Conservation (phyloP, 2,888 invertebrate genomes). For the Gastrophysa polygoni region DNA sequence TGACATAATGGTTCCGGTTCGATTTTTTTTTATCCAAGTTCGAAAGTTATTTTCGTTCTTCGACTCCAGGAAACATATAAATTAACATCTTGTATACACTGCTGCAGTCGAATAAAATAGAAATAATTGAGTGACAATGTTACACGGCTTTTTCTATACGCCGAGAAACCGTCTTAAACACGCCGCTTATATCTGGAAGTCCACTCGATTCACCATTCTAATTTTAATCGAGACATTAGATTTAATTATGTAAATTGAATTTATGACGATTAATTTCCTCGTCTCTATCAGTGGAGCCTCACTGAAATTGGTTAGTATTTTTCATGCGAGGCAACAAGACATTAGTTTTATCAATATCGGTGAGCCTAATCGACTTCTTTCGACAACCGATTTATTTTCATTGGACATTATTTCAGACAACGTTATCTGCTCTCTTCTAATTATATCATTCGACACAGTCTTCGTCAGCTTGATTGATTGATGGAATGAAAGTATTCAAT, state of each 20-base stretch:
- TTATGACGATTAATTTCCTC: not conserved
- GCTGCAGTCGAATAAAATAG: not conserved
- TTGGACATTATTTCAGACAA: not conserved
- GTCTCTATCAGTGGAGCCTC: not conserved
- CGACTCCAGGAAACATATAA: not conserved
- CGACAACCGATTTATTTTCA: not conserved
- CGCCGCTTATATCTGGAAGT: not conserved
- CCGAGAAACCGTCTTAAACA: not conserved
- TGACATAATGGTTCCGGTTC: not conserved
- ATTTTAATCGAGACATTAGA: not conserved
- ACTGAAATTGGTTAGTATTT: not conserved
- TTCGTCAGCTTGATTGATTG: too few relatives aligned
- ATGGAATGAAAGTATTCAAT: too few relatives aligned
- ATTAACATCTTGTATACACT: not conserved
- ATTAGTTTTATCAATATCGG: not conserved
- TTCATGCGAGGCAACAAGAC: not conserved
- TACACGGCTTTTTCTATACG: not conserved
- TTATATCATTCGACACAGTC: not conserved
- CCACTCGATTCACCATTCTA: too few relatives aligned
- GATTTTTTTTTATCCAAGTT: not conserved
- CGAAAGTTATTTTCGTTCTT: not conserved
- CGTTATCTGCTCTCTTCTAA: not conserved
- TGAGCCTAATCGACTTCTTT: not conserved
- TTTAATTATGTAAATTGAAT: slow-evolving; percentile 1
- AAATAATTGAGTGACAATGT: not conserved